Evolutionary conservation across 2,797 vertebrate genomes (phyloP), one percentile per base, ranked within the genome.

Genomic region (Limosa lapponica): DNA sequence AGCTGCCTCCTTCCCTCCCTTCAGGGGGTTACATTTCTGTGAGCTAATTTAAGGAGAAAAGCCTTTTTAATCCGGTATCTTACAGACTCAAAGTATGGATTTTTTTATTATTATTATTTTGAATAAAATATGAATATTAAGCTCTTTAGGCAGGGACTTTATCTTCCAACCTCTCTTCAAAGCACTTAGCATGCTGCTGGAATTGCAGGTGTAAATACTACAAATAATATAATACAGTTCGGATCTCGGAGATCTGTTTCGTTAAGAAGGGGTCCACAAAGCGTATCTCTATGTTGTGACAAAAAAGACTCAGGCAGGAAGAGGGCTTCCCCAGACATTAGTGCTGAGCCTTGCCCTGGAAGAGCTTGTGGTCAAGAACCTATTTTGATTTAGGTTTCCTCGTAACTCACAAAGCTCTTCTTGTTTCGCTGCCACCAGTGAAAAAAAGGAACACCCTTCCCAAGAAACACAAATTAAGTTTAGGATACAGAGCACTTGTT

Each of bases 1-100:
- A 95, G 94, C 87, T 93, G 93, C 32, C 82, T 95, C 82, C 82
- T 89, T 85, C 3, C 0, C 30, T 95, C 90, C 80, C 86, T 30
- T 58, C 88, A 48, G 87, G 71, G 77, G 65, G 44, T 62, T 90
- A 13, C 36, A 71, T 69, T 90, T 74, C 86, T 80, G 20, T 82
- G 57, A 93, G 83, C 71, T 91, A 89, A 89, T 95, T 93, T 95
- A 74, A 89, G 87, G 71, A 95, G 83, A 93, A 96, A 95, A 96
- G 84, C 90, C 88, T 87, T 85, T 93, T 85, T 87, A 96, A 97
- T 92, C 81, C 1, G 0, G 23, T 74, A 43, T 92, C 20, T 93
- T 72, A 73, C 81, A 51, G 57, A 24, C 70, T 93, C 57, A 30
- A 95, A 92, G 79, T 59, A 61, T 6, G 28, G 80, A 62, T 58